Evolutionary conservation across 2,888 invertebrate genomes (phyloP).

Genomic region (Spilarctia lutea): DNA sequence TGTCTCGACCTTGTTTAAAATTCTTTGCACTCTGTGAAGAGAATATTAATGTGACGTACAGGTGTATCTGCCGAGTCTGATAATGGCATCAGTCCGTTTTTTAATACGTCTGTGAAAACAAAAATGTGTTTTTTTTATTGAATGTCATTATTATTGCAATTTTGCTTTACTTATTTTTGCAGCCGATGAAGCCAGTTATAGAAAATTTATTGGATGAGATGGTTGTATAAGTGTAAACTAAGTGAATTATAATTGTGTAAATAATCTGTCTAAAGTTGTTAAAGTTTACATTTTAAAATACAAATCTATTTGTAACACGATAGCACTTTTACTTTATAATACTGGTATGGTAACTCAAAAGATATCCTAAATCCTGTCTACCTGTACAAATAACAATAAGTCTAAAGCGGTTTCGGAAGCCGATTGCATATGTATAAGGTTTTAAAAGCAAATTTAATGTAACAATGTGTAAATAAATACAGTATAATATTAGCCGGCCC

Average conservation of each 20-base stretch:
- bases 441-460: conserved; percentile 49
- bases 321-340: not conserved
- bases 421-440: conserved; percentile 34
- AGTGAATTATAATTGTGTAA: not conserved
- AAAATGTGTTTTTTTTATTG: not conserved
- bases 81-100: not conserved
- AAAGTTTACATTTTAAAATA: not conserved
- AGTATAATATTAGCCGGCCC: conserved; percentile 64
- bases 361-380: conserved; percentile 6
- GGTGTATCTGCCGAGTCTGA: not conserved
- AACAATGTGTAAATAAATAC: conserved; percentile 77
- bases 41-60: not conserved
- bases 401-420: conserved; percentile 39
- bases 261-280: not conserved
- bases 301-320: not conserved
- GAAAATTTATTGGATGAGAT: not conserved
- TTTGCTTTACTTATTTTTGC: not conserved
- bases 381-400: conserved; percentile 18
- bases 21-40: not conserved
- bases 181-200: not conserved
- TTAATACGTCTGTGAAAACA: not conserved
- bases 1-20: not conserved
- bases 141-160: not conserved
- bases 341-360: not conserved
- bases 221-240: not conserved